Base-by-base conservation (phyloP, 1,140 invertebrate species). In the Himalopsyche phryganea region DNA sequence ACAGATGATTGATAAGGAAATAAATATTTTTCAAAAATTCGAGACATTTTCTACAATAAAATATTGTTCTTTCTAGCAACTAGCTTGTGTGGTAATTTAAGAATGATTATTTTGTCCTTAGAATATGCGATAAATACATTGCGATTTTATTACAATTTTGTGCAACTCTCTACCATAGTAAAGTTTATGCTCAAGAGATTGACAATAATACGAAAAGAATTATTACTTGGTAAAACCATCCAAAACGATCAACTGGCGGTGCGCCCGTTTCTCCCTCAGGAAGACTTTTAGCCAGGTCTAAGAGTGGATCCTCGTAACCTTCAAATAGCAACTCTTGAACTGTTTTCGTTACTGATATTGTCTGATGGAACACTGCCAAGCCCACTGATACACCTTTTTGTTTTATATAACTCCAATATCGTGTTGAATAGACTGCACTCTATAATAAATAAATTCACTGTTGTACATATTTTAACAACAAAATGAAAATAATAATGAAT, bases 191-290 rank as follows among this genome's bases (percentile, higher is more conserved):
- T n/a, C n/a, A n/a, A n/a, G n/a, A n/a, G n/a, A n/a, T n/a, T n/a
- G n/a, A n/a, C n/a, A n/a, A n/a, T n/a, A n/a, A n/a, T n/a, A n/a
- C n/a, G n/a, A n/a, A n/a, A n/a, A n/a, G n/a, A n/a, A n/a, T n/a
- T 44, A n/a, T 47, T 79, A 91, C 89, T 72, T 81, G 80, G 70
- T 90, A 91, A 73, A 92, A 91, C 81, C 89, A 86, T 19, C 87
- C 90, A 69, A 92, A 91, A 65, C 79, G 82, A 67, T 90, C 88
- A 32, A 83, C 84, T 0, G 81, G 81, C 3, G 85, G 82, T 1
- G 83, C 75, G 1, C 79, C 77, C 1, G 74, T 77, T 0, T 73
- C 68, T 7, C 72, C 69, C 1, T 66, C 52, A 1, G 84, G 82
- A 36, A 87, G 52, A 56, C 74, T 80, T 36, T 80, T 78, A 0